Percentiles rank a stretch among this genome's conserved stretches.
Conservation (phyloP, 1,140 invertebrate species). For the Cotesia vestalis region DNA sequence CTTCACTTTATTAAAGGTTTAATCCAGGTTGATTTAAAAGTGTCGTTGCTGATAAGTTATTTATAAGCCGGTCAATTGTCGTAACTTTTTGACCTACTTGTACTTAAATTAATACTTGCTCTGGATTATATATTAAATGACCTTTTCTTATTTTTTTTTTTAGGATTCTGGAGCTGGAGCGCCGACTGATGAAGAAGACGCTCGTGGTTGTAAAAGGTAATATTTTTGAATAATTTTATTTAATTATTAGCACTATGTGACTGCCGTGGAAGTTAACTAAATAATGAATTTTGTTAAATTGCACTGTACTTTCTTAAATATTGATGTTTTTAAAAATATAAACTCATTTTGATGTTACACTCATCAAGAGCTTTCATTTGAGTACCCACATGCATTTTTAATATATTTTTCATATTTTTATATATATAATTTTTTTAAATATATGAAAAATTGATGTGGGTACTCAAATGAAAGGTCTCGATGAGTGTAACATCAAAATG, state of each 20-base stretch:
- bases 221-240: background rate
- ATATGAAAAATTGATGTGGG: no score
- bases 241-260: slow-evolving; percentile 28
- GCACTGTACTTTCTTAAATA: no score
- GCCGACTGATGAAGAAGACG: slow-evolving; percentile 64
- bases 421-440: no score
- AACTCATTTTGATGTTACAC: no score
- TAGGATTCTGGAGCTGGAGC: slow-evolving; percentile 65
- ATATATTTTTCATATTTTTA: no score
- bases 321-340: no score
- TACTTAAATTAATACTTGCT: background rate
- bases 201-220: slow-evolving; percentile 66
- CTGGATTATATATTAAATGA: slow-evolving; percentile 13
- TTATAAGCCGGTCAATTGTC: slow-evolving; percentile 8
- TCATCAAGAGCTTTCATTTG: no score
- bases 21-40: slow-evolving; percentile 18
- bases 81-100: slow-evolving; percentile 20
- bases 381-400: no score
- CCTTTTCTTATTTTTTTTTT: slow-evolving; percentile 43
- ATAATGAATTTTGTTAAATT: no score
- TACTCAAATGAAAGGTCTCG: no score
- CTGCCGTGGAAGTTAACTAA: no score
- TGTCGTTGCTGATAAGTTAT: slow-evolving; percentile 5
- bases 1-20: background rate
- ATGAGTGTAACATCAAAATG: no score